Evolutionary conservation across 2,888 invertebrate species (phyloP).

Genomic region (Keiferia lycopersicella): DNA sequence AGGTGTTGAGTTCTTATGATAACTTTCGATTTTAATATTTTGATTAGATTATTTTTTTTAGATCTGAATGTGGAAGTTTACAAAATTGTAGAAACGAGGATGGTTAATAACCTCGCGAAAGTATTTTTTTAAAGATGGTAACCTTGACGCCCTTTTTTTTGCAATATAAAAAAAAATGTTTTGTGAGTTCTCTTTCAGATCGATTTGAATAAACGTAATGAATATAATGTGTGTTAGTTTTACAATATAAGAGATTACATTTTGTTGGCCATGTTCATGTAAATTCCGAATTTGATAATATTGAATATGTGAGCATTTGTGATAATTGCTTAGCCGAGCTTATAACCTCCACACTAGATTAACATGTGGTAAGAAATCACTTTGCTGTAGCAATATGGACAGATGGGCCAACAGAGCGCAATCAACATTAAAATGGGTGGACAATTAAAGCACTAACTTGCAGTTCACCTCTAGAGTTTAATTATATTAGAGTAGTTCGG

Average conservation of each 20-base stretch:
- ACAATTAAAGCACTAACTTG: slow-evolving; percentile 47
- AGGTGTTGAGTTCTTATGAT: slow-evolving; percentile 31
- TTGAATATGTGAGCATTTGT: slow-evolving; percentile 13
- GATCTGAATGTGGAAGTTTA: slow-evolving; percentile 73
- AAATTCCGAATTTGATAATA: slow-evolving; percentile 11
- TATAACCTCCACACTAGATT: slow-evolving; percentile 17
- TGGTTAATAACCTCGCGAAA: slow-evolving; percentile 22
- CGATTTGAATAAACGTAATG: slow-evolving; percentile 57
- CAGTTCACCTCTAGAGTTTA: slow-evolving; percentile 70
- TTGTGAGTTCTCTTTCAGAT: slow-evolving; percentile 74
- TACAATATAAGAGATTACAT: slow-evolving; percentile 47
- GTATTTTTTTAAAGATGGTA: slow-evolving; percentile 3
- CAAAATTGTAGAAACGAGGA: slow-evolving; percentile 46
- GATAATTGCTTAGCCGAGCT: slow-evolving; percentile 21
- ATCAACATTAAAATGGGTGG: slow-evolving; percentile 49
- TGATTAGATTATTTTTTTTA: slow-evolving; percentile 56
- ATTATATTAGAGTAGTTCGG: slow-evolving; percentile 79
- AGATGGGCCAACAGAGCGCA: slow-evolving; percentile 54
- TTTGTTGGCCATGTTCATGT: slow-evolving; percentile 53
- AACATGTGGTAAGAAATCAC: slow-evolving; percentile 3
- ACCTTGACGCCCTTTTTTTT: slow-evolving; percentile 27
- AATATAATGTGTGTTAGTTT: slow-evolving; percentile 63
- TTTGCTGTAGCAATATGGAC: slow-evolving; percentile 8
- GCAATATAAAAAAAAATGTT: slow-evolving; percentile 42
- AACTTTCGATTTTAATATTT: slow-evolving; percentile 44